phyloP scores from a whole-genome alignment of 2,888 invertebrate genomes.

The Sisyra nigra region DNA sequence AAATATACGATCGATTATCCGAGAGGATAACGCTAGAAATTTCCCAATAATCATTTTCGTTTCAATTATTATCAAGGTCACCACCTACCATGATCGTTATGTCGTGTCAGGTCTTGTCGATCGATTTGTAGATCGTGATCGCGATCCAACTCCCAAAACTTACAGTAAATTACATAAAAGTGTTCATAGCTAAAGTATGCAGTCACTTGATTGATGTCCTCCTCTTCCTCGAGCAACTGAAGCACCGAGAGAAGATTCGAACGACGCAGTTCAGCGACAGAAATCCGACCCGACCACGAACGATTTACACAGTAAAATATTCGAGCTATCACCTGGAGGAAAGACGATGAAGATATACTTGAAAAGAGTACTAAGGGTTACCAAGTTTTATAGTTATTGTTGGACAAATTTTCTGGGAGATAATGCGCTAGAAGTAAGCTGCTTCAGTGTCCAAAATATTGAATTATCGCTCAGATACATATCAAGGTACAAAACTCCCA shows the following conservation, averaged over 20 bases:
- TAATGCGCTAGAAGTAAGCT: no score
- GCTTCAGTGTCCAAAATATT: no score
- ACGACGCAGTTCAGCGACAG: conserved; percentile 73
- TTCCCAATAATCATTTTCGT: neutral
- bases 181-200: conserved; percentile 95
- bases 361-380: no score
- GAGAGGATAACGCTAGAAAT: conserved; percentile 74
- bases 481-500: no score
- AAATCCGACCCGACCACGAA: conserved; percentile 90
- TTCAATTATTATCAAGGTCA: neutral
- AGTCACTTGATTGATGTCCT: conserved; percentile 91
- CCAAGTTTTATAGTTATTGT: no score
- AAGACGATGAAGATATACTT: no score
- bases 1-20: conserved; percentile 94
- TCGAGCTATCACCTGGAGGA: conserved; percentile 76
- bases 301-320: conserved; percentile 96
- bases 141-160: conserved; percentile 98
- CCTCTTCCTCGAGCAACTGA: conserved; percentile 79
- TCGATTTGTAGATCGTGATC: conserved; percentile 96
- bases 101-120: conserved; percentile 81
- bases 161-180: conserved; percentile 99
- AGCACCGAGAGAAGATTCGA: conserved; percentile 78
- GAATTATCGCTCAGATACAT: no score
- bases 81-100: conserved; percentile 81
- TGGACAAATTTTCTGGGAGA: no score